Percentiles rank a stretch among this genome's conserved stretches.
phyloP scores from a whole-genome alignment of 2,113 vertebrate species.

The Ophthalmolycus amberensis region DNA sequence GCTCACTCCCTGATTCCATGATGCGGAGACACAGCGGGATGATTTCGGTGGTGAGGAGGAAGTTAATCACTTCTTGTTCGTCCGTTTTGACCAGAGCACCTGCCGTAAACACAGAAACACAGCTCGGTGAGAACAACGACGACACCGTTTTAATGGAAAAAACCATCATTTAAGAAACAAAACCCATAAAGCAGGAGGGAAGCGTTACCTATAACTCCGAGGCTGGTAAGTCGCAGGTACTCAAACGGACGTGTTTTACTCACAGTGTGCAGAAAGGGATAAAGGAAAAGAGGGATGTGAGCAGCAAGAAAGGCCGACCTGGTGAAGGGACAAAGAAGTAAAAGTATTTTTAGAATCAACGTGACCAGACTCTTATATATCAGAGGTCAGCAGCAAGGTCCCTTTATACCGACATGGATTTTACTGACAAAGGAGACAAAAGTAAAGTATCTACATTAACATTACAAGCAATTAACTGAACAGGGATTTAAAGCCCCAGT shows the following conservation, averaged over 20 bases:
- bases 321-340: slow-evolving; percentile 41
- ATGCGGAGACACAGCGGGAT: slow-evolving; percentile 98
- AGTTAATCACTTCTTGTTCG: slow-evolving; percentile 99
- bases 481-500: neutral
- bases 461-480: neutral
- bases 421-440: neutral
- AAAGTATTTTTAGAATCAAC: neutral
- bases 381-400: neutral
- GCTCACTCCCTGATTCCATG: slow-evolving; percentile 99
- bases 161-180: neutral
- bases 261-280: slow-evolving; percentile 97
- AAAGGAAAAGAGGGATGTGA: slow-evolving; percentile 97
- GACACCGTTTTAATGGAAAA: neutral
- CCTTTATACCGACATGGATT: neutral
- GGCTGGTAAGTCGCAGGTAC: slow-evolving; percentile 96
- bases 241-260: slow-evolving; percentile 98
- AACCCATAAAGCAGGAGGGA: neutral
- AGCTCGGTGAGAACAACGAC: neutral
- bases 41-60: slow-evolving; percentile 97
- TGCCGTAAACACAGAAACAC: slow-evolving; percentile 61
- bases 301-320: slow-evolving; percentile 98
- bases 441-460: neutral
- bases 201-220: slow-evolving; percentile 93
- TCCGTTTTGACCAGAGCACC: slow-evolving; percentile 98
- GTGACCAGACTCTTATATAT: neutral